Conservation (phyloP, 2,888 invertebrate genomes). For the Sthenelais limicola region DNA sequence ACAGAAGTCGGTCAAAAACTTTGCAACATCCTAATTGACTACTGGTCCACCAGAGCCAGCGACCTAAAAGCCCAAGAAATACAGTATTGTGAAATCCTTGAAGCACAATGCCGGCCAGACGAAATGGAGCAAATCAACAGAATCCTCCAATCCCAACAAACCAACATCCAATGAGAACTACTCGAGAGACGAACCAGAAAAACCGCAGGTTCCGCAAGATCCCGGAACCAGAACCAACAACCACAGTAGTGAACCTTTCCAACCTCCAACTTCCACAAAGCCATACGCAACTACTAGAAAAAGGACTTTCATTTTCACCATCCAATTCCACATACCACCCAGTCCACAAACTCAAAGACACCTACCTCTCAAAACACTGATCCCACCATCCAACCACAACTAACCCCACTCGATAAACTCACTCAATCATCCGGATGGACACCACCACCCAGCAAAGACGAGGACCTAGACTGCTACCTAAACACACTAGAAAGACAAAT, state of each 20-base stretch:
- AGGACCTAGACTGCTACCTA: background rate
- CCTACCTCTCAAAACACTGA: background rate
- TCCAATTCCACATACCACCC: background rate
- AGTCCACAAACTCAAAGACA: background rate
- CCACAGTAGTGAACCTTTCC: constrained; percentile 12
- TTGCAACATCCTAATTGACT: background rate
- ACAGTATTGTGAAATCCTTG: background rate
- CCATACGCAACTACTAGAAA: background rate
- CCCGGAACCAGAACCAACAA: background rate
- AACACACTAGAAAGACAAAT: background rate
- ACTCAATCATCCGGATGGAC: constrained; percentile 17
- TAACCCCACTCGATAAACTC: too few relatives aligned
- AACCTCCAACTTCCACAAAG: background rate
- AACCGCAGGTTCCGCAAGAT: background rate
- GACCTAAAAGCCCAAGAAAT: background rate
- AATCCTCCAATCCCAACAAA: background rate
- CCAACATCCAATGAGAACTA: background rate
- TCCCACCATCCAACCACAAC: background rate
- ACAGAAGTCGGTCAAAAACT: background rate
- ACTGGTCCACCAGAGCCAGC: background rate
- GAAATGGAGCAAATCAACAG: background rate
- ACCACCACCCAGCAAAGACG: background rate
- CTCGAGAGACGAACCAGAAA: background rate
- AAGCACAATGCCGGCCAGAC: background rate
- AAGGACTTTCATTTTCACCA: background rate